phyloP scores from a whole-genome alignment of 2,888 invertebrate species.

The Andrena chrysosceles region DNA sequence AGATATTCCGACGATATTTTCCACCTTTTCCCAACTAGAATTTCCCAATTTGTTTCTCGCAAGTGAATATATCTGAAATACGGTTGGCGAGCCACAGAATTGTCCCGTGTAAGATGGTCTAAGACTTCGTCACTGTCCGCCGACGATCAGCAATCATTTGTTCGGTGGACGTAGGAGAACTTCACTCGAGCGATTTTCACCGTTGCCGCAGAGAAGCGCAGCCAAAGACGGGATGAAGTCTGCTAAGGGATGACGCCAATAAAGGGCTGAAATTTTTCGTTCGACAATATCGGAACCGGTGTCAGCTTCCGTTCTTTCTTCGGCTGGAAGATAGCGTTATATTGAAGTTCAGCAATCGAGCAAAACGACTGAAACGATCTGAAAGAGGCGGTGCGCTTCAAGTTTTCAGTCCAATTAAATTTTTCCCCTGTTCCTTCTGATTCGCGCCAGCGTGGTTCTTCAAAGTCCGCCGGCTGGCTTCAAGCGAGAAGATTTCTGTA shows the following conservation, averaged over 20 bases:
- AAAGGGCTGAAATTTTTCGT: slow-evolving; percentile 64
- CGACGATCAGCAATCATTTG: neutral
- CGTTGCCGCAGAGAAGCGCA: neutral
- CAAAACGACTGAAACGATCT: slow-evolving; percentile 44
- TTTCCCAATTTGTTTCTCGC: no score
- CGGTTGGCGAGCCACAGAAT: no score
- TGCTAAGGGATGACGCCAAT: slow-evolving; percentile 55
- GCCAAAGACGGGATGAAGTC: slow-evolving; percentile 14
- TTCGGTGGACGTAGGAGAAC: neutral
- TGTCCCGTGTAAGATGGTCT: no score
- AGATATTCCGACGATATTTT: no score
- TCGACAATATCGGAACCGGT: slow-evolving; percentile 41
- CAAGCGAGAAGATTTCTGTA: slow-evolving; percentile 55
- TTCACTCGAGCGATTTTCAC: slow-evolving; percentile 1
- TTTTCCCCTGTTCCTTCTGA: slow-evolving; percentile 46
- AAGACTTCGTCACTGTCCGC: no score
- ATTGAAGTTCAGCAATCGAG: slow-evolving; percentile 52
- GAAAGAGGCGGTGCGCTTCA: slow-evolving; percentile 58
- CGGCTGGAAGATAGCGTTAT: slow-evolving; percentile 58
- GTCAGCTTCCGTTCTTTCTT: slow-evolving; percentile 31
- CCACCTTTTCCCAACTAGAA: no score
- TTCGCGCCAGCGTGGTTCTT: slow-evolving; percentile 40
- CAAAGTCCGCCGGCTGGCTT: slow-evolving; percentile 46
- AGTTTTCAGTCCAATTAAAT: slow-evolving; percentile 71
- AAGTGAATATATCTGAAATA: no score